Evolutionary conservation across 2,797 vertebrate species (phyloP), one percentile per base, ranked within the genome.

Genomic region (Pteropus rufus): DNA sequence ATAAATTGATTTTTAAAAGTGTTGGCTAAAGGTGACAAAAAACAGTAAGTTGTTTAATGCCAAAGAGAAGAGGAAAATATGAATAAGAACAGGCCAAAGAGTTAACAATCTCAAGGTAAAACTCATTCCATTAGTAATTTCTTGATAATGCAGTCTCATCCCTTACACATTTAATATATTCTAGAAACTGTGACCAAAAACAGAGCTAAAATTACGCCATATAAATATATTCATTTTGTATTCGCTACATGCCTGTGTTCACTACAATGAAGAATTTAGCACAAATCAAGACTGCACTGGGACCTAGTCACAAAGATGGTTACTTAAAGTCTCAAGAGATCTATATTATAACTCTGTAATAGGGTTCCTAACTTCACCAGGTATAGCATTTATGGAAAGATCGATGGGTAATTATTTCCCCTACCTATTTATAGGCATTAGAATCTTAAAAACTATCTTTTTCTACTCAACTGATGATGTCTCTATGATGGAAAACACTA

Each of bases 1-100:
- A 98, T 89, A 93, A 97, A 92, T 52, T 97, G 75, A 49, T 34
- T 92, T 90, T 39, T 15, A 94, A 94, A 96, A 70, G 2, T 52
- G 64, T 89, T 95, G 93, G 39, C 73, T 86, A 3, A 89, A 97
- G 75, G 10, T 75, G 21, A 89, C 11, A 73, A 73, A 95, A 97
- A 83, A 95, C 10, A 39, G 93, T n/a, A 90, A 93, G 62, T n/a
- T 88, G 29, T 96, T 96, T 91, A 97, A 95, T 95, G 79, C 11
- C 4, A 93, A 93, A 26, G 21, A 56, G 52, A 97, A 97, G 1
- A 95, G 34, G 90, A 97, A 95, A 97, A 96, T 26, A 94, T 5
- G 26, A 89, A 49, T 82, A 31, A 94, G 49, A 97, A 62, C 21
- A 88, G 79, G 44, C 10, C 77, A 89, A 41, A 89, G 76, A 96